A percentile compares a stretch with the other conserved stretches of the same genome.
phyloP scores from a whole-genome alignment of 2,113 vertebrate genomes.

The Erpornis zantholeuca region DNA sequence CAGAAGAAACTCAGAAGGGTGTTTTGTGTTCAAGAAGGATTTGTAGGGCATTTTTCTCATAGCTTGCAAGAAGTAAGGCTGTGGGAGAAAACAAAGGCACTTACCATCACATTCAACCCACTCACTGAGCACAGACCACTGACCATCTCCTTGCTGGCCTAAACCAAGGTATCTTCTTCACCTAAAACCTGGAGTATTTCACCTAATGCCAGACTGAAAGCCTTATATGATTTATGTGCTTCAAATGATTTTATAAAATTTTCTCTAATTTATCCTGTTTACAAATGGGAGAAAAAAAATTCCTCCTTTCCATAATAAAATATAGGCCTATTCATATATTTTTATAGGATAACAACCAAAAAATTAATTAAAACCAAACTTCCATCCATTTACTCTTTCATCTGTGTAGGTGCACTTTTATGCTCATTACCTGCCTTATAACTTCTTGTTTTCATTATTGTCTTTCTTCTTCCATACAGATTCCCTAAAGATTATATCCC shows the following conservation, averaged over 20 bases:
- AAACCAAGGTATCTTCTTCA: background rate
- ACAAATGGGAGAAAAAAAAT: background rate
- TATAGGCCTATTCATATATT: background rate
- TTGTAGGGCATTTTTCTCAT: background rate
- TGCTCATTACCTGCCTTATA: background rate
- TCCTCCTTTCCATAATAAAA: background rate
- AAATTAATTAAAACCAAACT: background rate
- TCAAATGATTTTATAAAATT: background rate
- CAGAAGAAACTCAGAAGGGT: background rate
- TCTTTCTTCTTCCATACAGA: background rate
- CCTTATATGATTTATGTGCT: background rate
- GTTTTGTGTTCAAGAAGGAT: background rate
- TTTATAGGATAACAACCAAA: background rate
- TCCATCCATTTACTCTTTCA: background rate
- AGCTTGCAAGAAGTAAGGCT: background rate
- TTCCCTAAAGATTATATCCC: background rate
- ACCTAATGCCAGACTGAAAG: background rate
- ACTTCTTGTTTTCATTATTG: background rate
- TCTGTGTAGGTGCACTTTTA: background rate
- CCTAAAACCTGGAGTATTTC: background rate
- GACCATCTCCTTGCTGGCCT: too few species aligned
- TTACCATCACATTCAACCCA: too few species aligned
- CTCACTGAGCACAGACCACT: background rate
- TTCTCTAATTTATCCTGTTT: background rate
- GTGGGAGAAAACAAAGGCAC: background rate